Base-by-base conservation (phyloP, 2,113 vertebrate species). In the Plestiodon gilberti region DNA sequence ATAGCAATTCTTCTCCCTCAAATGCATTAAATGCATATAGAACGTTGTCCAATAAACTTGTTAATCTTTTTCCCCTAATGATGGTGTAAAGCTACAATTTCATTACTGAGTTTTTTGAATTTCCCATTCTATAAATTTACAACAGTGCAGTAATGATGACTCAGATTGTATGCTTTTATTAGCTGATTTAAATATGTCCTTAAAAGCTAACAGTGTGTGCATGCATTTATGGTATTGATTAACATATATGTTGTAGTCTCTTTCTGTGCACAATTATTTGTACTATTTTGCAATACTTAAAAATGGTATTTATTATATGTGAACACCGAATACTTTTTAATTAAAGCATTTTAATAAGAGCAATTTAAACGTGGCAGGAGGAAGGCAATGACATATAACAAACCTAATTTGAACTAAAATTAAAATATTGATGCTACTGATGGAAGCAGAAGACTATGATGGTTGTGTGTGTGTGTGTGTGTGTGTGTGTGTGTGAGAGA, bases 291-390 rank as follows among this genome's bases (percentile, higher is more conserved):
- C 85, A 84, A 89, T 89, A 89, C 86, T 89, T 87, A 88, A 83
- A 91, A 85, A 84, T 22, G 75, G 43, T 48, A 8, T 90, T 87
- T 78, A 64, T 78, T 75, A 93, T 91, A 78, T 85, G 84, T 87
- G 91, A 93, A 89, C 73, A 93, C 33, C 85, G 43, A 85, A 87
- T 85, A 89, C 38, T 87, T 95, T 78, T 91, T 94, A 92, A 96
- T 95, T 93, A 93, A 94, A 86, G 52, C 88, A 89, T 93, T 95
- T 93, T 95, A 96, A 90, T 86, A 92, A 93, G 91, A 90, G 84
- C 86, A 91, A 93, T 94, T 95, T 93, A 93, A 93, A 80, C 77
- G 90, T 86, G 90, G 79, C 61, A 92, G 92, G 92, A 88, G 85
- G 93, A 91, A 94, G 81, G 52, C 48, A 20, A 3, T 61, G 85